phyloP scores from a whole-genome alignment of 1,140 invertebrate species.

The Chymomyza costata region DNA sequence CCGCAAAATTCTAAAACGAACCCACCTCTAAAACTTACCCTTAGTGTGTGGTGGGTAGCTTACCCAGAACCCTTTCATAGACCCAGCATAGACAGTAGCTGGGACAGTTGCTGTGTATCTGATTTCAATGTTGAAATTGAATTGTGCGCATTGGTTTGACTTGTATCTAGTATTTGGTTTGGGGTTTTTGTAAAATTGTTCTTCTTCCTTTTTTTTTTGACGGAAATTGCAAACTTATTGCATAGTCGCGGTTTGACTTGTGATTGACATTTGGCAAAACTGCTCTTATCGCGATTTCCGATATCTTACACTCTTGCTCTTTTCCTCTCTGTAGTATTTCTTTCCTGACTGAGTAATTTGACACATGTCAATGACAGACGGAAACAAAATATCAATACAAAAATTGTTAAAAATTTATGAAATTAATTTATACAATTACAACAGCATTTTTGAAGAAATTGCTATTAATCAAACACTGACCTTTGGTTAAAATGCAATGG shows the following conservation, averaged over 20 bases:
- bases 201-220: conserved; percentile 26
- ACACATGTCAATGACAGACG: conserved; percentile 47
- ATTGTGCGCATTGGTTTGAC: conserved; percentile 39
- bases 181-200: conserved; percentile 18
- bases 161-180: conserved; percentile 28
- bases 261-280: conserved; percentile 61
- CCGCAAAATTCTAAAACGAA: conserved; percentile 46
- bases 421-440: conserved; percentile 3
- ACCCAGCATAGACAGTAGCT: no score
- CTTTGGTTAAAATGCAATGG: background rate
- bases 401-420: background rate
- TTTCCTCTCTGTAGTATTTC: conserved; percentile 49
- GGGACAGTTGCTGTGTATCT: conserved; percentile 32
- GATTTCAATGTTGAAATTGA: conserved; percentile 66
- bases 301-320: conserved; percentile 23
- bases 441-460: background rate
- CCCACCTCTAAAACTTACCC: no score
- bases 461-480: no score
- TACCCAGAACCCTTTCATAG: no score
- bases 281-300: conserved; percentile 9
- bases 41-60: no score
- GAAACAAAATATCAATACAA: conserved; percentile 1
- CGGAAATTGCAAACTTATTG: conserved; percentile 61
- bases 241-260: conserved; percentile 56
- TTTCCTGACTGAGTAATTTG: conserved; percentile 15